Conservation (phyloP, 2,797 vertebrate genomes). For the Crenichthys baileyi region DNA sequence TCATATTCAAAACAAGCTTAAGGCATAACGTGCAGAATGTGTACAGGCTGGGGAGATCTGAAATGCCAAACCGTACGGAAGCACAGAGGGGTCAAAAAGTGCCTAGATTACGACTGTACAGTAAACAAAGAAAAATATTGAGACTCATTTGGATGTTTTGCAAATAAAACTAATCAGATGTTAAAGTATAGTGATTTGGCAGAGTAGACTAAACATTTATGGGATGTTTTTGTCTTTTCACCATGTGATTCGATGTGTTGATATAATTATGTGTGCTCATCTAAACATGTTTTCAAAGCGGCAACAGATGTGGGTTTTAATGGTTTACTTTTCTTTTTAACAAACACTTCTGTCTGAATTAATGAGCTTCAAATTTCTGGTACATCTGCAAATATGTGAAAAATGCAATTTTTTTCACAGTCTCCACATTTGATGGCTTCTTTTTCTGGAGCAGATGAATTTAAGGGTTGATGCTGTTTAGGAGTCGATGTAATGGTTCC, state of each 20-base stretch:
- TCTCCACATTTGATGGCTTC: conserved; percentile 9
- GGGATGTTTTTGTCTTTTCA: conserved; percentile 25
- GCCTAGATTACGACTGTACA: conserved; percentile 76
- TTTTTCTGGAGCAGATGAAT: not conserved
- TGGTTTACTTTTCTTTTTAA: conserved; percentile 2
- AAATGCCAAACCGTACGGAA: conserved; percentile 31
- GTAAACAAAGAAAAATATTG: conserved; percentile 53
- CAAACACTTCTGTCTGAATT: conserved; percentile 27
- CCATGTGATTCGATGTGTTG: conserved; percentile 1
- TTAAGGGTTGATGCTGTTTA: conserved; percentile 1
- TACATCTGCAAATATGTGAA: conserved; percentile 38
- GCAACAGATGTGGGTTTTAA: conserved; percentile 21
- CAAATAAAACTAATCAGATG: conserved; percentile 32
- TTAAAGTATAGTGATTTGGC: conserved; percentile 44
- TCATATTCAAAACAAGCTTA: conserved; percentile 7
- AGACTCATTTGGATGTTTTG: conserved; percentile 41
- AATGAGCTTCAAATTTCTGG: conserved; percentile 32
- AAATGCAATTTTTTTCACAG: conserved; percentile 47
- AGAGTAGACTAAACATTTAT: conserved; percentile 33
- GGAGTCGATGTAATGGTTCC: conserved; percentile 27
- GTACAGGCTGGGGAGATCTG: conserved; percentile 12
- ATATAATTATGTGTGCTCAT: not conserved
- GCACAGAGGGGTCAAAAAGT: conserved; percentile 74
- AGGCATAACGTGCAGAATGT: conserved; percentile 44
- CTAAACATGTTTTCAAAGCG: conserved; percentile 24